These are phyloP conservation scores for Rotaria macrura DNA, from an alignment of 2,888 invertebrate genomes.

Conservation along the genomic window DNA sequence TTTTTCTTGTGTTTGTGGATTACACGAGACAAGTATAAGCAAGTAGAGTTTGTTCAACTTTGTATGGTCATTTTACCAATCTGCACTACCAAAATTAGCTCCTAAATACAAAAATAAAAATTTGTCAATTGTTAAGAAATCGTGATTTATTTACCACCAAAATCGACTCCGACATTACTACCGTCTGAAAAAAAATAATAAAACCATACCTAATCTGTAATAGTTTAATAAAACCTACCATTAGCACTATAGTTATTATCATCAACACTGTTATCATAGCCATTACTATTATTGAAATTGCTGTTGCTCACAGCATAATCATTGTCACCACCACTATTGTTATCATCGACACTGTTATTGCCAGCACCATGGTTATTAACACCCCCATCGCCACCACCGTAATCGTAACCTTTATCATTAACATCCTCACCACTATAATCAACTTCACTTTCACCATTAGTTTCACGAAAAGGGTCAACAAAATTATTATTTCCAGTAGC, in stretches of 20 bases:
- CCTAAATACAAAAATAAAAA: no score
- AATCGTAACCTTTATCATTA: constrained; percentile 10
- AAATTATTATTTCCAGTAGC: neutral
- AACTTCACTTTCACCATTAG: neutral
- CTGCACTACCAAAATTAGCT: neutral
- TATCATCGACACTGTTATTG: no score
- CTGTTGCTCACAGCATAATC: no score
- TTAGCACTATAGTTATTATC: neutral
- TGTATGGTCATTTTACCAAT: neutral
- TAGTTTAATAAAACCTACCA: no score
- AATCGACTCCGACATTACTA: no score
- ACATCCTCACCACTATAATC: constrained; percentile 13
- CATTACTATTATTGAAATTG: neutral
- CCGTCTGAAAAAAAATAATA: no score
- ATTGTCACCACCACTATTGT: neutral
- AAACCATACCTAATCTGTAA: no score
- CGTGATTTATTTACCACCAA: no score
- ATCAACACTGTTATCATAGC: neutral
- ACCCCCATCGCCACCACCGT: constrained; percentile 15
- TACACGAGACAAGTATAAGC: neutral
- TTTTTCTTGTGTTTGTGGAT: no score
- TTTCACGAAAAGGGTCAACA: neutral
- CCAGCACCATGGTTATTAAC: neutral
- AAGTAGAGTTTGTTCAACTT: neutral
- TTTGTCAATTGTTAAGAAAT: no score